Percentiles rank a stretch among this genome's conserved stretches.
phyloP scores from a whole-genome alignment of 1,140 invertebrate genomes.

The Saccostrea echinata region DNA sequence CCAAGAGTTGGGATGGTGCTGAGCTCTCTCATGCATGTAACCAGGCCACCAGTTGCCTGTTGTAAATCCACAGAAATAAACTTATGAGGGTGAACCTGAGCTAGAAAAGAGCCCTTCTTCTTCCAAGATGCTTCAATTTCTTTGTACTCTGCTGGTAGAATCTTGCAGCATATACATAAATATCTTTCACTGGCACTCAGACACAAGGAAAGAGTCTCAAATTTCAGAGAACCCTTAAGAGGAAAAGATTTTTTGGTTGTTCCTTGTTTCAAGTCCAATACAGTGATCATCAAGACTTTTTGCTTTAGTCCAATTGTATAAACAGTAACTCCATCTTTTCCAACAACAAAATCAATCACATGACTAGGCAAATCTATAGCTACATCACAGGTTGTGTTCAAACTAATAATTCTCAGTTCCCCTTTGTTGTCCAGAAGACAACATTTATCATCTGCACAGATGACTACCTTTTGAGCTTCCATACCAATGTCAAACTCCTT shows the following conservation, averaged over 20 bases:
- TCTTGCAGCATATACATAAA: slow-evolving; percentile 55
- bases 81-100: slow-evolving; percentile 62
- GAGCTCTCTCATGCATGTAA: slow-evolving; percentile 60
- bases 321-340: slow-evolving; percentile 30
- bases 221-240: slow-evolving; percentile 59
- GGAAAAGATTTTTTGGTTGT: slow-evolving; percentile 57
- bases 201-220: slow-evolving; percentile 57
- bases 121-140: slow-evolving; percentile 66
- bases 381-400: background rate
- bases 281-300: slow-evolving; percentile 52
- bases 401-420: slow-evolving; percentile 34
- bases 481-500: slow-evolving; percentile 24
- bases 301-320: slow-evolving; percentile 53
- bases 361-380: slow-evolving; percentile 1
- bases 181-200: slow-evolving; percentile 65
- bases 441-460: slow-evolving; percentile 7
- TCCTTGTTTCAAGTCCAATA: slow-evolving; percentile 54
- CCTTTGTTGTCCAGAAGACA: slow-evolving; percentile 26
- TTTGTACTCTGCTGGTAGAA: slow-evolving; percentile 63
- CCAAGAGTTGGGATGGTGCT: slow-evolving; percentile 69
- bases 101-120: slow-evolving; percentile 52
- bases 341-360: slow-evolving; percentile 41
- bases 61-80: slow-evolving; percentile 68
- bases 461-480: slow-evolving; percentile 9
- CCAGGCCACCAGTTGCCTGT: slow-evolving; percentile 55